A percentile compares a stretch with the other conserved stretches of the same genome.
phyloP scores from a whole-genome alignment of 2,888 invertebrate genomes.

The Oegoconia quadripuncta region DNA sequence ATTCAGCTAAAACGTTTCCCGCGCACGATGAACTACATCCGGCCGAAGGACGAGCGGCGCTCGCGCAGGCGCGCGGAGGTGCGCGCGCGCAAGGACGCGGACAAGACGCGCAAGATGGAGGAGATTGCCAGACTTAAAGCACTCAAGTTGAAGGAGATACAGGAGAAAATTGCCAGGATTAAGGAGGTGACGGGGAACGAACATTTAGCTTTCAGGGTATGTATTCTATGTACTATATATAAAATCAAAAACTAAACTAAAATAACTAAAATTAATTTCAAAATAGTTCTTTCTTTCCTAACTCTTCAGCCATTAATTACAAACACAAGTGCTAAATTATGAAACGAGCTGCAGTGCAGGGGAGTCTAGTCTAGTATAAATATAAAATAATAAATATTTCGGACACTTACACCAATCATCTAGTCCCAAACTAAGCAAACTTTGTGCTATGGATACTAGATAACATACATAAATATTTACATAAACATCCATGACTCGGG shows the following conservation, averaged over 20 bases:
- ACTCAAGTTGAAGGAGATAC: conserved; percentile 92
- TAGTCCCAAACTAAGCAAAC: too few species aligned
- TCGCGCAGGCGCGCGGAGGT: conserved; percentile 87
- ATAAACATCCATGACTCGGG: too few species aligned
- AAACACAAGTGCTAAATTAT: too few species aligned
- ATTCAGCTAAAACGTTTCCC: conserved; percentile 92
- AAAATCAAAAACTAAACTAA: background rate
- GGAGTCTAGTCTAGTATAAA: too few species aligned
- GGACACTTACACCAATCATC: too few species aligned
- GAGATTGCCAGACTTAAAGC: conserved; percentile 93
- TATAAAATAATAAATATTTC: too few species aligned
- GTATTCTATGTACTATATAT: background rate
- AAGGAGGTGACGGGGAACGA: conserved; percentile 93
- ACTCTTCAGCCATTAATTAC: too few species aligned
- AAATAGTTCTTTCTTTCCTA: too few species aligned
- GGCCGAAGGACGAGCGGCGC: conserved; percentile 88
- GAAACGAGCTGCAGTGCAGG: too few species aligned
- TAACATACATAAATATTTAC: too few species aligned
- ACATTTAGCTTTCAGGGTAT: conserved; percentile 81
- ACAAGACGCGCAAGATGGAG: conserved; percentile 89
- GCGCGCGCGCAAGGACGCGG: conserved; percentile 85
- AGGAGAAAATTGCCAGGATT: conserved; percentile 91
- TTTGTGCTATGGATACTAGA: too few species aligned
- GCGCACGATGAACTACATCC: conserved; percentile 90
- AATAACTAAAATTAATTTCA: background rate